These are phyloP conservation scores for Callyntrura sp. DNA, from an alignment of 2,888 invertebrate genomes.

Conservation along the genomic window DNA sequence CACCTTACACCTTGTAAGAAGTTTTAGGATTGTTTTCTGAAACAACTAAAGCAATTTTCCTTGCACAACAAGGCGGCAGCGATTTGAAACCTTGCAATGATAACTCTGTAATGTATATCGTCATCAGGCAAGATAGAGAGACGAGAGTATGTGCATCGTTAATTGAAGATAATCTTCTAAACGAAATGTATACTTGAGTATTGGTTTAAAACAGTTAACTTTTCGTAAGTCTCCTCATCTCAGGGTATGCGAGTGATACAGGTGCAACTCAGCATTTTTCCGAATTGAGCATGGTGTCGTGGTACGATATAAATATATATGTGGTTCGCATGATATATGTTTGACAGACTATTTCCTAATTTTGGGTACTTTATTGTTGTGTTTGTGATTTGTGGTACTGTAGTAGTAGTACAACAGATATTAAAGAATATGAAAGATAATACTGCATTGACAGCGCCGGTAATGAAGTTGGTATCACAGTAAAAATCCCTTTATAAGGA, in stretches of 20 bases:
- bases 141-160: too few species aligned
- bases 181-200: too few species aligned
- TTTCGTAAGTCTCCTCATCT: too few species aligned
- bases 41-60: neutral
- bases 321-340: neutral
- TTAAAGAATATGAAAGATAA: neutral
- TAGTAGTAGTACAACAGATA: too few species aligned
- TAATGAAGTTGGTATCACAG: neutral
- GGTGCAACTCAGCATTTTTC: too few species aligned
- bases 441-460: neutral
- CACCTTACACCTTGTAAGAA: slow-evolving; percentile 4
- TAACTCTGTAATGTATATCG: too few species aligned
- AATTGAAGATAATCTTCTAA: too few species aligned
- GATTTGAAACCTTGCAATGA: too few species aligned
- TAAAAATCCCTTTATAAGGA: slow-evolving; percentile 53
- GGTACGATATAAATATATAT: neutral
- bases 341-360: neutral
- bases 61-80: slow-evolving; percentile 16
- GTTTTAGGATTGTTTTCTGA: neutral
- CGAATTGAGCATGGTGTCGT: too few species aligned
- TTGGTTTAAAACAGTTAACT: too few species aligned
- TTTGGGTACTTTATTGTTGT: neutral
- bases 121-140: too few species aligned
- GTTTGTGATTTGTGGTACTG: neutral
- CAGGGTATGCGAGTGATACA: too few species aligned